Evolutionary conservation across 2,797 vertebrate genomes (phyloP).

Genomic region (Gobio occitaniae): DNA sequence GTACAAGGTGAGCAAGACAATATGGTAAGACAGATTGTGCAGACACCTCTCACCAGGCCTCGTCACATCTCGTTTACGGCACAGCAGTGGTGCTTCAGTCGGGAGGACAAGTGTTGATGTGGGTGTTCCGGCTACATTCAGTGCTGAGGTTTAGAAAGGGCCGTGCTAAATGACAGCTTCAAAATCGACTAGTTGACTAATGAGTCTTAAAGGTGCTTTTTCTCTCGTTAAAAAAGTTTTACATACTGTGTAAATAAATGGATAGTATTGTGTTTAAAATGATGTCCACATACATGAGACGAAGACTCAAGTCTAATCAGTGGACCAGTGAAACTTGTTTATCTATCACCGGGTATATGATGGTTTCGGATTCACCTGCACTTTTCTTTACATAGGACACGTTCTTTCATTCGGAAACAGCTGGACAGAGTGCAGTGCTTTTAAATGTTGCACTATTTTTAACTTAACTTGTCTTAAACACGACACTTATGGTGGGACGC

Average conservation of each 20-base stretch:
- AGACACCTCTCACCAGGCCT: conserved; percentile 73
- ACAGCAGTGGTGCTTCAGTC: conserved; percentile 67
- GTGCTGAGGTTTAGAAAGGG: conserved; percentile 67
- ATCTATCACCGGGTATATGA: not conserved
- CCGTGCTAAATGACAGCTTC: not conserved
- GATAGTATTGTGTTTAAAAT: not conserved
- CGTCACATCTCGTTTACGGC: conserved; percentile 78
- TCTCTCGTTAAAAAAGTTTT: not conserved
- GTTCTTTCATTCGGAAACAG: not conserved
- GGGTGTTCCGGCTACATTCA: conserved; percentile 63
- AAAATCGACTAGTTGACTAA: not conserved
- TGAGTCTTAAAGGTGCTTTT: not conserved
- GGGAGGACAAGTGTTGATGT: conserved; percentile 56
- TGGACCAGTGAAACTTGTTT: not conserved
- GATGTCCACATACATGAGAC: not conserved
- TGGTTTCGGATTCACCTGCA: not conserved
- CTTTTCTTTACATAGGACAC: not conserved
- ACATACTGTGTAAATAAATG: not conserved
- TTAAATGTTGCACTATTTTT: not conserved
- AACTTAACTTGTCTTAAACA: not conserved
- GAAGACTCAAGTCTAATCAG: not conserved
- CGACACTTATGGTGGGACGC: not conserved
- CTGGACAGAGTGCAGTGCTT: not conserved
- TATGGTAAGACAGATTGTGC: conserved; percentile 67
- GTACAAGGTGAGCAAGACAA: conserved; percentile 75